Percentiles rank a stretch among this genome's conserved stretches.
These are phyloP conservation scores for Agrochola circellaris DNA, from an alignment of 2,888 invertebrate species.

Conservation along the genomic window DNA sequence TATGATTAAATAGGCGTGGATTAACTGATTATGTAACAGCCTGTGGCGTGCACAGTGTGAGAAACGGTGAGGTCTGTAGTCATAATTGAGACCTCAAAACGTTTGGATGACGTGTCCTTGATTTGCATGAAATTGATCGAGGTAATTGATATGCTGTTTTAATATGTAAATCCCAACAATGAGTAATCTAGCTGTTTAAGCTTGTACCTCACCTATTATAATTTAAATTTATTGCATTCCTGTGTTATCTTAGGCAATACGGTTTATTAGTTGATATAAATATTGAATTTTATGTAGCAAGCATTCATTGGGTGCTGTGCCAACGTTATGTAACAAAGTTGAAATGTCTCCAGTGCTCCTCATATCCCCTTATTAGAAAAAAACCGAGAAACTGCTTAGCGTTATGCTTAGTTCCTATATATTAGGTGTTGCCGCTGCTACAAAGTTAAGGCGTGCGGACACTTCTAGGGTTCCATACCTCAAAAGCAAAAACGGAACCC, in stretches of 20 bases:
- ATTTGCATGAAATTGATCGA: conserved; percentile 51
- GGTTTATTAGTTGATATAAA: not conserved
- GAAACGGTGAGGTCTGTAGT: conserved; percentile 36
- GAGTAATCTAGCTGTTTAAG: conserved; percentile 37
- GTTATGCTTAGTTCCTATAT: not conserved
- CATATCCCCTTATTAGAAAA: not conserved
- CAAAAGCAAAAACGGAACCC: too few species aligned
- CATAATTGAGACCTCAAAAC: conserved; percentile 61
- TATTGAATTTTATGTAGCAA: conserved; percentile 17
- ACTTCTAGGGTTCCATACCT: too few species aligned
- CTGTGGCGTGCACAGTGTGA: conserved; percentile 58
- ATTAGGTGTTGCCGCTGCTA: too few species aligned
- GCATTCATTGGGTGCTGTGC: not conserved
- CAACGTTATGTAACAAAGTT: not conserved
- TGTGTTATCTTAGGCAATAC: not conserved
- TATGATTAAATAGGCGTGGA: conserved; percentile 74
- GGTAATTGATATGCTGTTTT: conserved; percentile 41
- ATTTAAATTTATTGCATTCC: conserved; percentile 42
- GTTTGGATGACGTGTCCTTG: conserved; percentile 41
- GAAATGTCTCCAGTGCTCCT: not conserved
- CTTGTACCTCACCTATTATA: conserved; percentile 28
- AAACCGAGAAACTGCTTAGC: not conserved
- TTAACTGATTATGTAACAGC: conserved; percentile 68
- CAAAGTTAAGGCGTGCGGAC: too few species aligned
- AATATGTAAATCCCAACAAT: conserved; percentile 33